A percentile compares a stretch with the other conserved stretches of the same genome.
phyloP scores from a whole-genome alignment of 2,888 invertebrate species.

The Eugnorisma glareosa region DNA sequence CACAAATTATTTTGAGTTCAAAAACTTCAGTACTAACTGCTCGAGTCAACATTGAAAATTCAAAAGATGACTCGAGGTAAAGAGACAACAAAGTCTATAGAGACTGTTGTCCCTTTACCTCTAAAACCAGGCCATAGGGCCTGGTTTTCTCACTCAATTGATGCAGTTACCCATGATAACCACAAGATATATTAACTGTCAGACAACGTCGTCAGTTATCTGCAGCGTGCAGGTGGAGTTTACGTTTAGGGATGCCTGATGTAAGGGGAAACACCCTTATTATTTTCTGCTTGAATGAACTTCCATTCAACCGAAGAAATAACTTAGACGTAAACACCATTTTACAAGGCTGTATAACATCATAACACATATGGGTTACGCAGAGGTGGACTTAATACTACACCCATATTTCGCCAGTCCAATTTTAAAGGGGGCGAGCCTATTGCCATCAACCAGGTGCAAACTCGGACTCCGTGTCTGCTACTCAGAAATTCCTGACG shows the following conservation, averaged over 20 bases:
- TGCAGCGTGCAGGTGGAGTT: conserved; percentile 40
- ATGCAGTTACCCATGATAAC: not conserved
- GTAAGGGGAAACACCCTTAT: conserved; percentile 31
- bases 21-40: not conserved
- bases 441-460: not conserved
- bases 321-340: not conserved
- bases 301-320: conserved; percentile 23
- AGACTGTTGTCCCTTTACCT: no score
- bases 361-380: not conserved
- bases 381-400: not conserved
- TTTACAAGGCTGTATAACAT: not conserved
- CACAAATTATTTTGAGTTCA: not conserved
- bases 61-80: not conserved
- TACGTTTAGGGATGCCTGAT: conserved; percentile 11
- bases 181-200: not conserved
- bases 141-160: not conserved
- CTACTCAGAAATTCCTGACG: not conserved
- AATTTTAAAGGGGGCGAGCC: not conserved
- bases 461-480: not conserved
- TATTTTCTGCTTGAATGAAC: conserved; percentile 39
- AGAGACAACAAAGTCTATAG: no score
- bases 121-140: no score
- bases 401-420: not conserved
- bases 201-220: conserved; percentile 26
- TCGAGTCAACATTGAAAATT: not conserved